Evolutionary conservation across 37 sponge, comb jelly and placozoan genomes (phyloP).

Genomic region (Diacarnus erythraeanus): DNA sequence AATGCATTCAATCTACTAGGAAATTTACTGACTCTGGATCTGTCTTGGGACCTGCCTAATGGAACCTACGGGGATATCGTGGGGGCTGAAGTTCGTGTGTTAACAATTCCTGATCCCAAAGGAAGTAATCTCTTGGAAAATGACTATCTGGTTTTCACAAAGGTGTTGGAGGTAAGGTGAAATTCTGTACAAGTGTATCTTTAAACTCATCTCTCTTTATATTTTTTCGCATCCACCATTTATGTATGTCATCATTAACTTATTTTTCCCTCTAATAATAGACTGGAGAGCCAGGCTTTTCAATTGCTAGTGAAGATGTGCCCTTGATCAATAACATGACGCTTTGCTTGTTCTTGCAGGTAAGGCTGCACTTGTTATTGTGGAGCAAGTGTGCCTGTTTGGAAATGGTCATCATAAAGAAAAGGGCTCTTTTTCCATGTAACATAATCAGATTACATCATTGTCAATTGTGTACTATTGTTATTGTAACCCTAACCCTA

Average conservation of each 20-base stretch:
- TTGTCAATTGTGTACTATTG: too few relatives aligned
- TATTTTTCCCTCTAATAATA: too few relatives aligned
- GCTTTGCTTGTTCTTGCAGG: conserved; percentile 13
- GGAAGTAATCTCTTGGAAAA: not conserved
- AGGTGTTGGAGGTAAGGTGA: not conserved
- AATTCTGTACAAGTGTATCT: not conserved
- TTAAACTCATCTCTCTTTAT: not conserved
- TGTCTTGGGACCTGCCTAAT: conserved; percentile 1
- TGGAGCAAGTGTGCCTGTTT: too few relatives aligned
- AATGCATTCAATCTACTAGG: not conserved
- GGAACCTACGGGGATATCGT: not conserved
- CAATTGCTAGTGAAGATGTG: not conserved
- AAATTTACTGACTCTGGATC: not conserved
- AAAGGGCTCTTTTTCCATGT: too few relatives aligned
- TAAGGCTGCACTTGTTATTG: not conserved
- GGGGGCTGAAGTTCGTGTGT: not conserved
- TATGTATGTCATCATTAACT: not conserved
- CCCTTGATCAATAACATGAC: not conserved
- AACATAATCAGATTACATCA: too few relatives aligned
- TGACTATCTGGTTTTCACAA: not conserved
- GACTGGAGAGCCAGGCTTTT: not conserved
- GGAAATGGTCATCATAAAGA: too few relatives aligned
- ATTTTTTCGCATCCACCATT: too few relatives aligned
- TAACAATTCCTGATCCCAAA: not conserved
- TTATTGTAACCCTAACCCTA: too few relatives aligned